Percentiles rank a stretch among this genome's conserved stretches.
Evolutionary conservation across 64 coral and sea anemone genomes (phyloP).

Genomic region (Montipora foliosa): DNA sequence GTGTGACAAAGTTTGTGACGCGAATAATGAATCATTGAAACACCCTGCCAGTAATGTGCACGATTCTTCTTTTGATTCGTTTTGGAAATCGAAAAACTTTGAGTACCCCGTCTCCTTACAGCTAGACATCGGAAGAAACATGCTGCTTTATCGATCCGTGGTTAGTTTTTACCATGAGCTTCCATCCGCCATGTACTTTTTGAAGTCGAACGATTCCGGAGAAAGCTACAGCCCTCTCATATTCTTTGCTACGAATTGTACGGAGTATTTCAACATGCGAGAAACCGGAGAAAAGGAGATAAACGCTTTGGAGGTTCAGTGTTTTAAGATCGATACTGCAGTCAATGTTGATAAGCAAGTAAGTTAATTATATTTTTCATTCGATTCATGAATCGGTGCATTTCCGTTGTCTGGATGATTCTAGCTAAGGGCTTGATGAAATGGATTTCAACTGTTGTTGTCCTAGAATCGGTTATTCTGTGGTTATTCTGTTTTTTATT

Average conservation of each 20-base stretch:
- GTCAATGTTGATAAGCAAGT: not conserved
- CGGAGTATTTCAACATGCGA: slow-evolving; percentile 45
- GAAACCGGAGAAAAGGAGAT: slow-evolving; percentile 13
- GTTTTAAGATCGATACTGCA: slow-evolving; percentile 37
- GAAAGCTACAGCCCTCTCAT: slow-evolving; percentile 7
- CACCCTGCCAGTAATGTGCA: slow-evolving; percentile 41
- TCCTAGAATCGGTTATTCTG: not conserved
- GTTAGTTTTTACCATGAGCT: slow-evolving; percentile 59
- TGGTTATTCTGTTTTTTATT: not conserved
- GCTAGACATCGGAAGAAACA: slow-evolving; percentile 31
- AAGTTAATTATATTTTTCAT: not conserved
- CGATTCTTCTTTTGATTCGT: not conserved
- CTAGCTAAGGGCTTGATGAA: not conserved
- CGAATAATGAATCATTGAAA: not conserved
- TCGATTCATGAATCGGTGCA: not conserved
- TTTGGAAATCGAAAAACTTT: slow-evolving; percentile 71
- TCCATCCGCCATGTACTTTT: slow-evolving; percentile 64
- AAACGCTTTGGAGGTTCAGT: slow-evolving; percentile 42
- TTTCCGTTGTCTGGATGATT: not conserved
- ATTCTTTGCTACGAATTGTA: slow-evolving; percentile 63
- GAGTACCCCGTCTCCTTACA: slow-evolving; percentile 63
- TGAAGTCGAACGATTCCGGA: slow-evolving; percentile 60
- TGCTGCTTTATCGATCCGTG: slow-evolving; percentile 45
- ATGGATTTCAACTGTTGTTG: not conserved
- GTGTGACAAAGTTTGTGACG: slow-evolving; percentile 55